A percentile compares a stretch with the other conserved stretches of the same genome.
Conservation (phyloP, 2,797 vertebrate genomes). For the Peromyscus aztecus region DNA sequence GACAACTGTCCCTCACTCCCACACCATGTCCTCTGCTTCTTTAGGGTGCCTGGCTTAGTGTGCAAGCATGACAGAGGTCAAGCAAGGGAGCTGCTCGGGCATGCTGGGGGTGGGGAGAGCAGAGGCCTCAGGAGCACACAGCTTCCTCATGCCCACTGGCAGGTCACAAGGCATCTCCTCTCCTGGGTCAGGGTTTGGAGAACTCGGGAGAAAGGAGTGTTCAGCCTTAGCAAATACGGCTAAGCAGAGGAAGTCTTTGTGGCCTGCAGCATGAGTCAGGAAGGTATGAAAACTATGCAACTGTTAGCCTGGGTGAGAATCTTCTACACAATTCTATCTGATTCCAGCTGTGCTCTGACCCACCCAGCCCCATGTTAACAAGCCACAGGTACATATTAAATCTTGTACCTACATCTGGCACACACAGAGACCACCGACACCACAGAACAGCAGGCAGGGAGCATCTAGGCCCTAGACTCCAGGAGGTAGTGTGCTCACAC, state of each 20-base stretch:
- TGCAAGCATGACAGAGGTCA: neutral
- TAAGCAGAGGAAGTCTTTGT: neutral
- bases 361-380: accelerated
- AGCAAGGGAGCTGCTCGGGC: neutral
- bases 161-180: neutral
- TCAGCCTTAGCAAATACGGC: neutral
- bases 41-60: neutral
- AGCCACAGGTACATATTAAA: neutral
- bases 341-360: too few species aligned
- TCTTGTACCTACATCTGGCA: neutral
- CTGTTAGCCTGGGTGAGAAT: neutral
- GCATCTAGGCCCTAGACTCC: neutral
- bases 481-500: neutral
- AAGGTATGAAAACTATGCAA: neutral
- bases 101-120: neutral
- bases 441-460: neutral
- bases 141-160: neutral
- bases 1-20: neutral
- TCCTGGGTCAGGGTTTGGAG: neutral
- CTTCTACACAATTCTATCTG: neutral
- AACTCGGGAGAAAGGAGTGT: neutral
- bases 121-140: neutral
- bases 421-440: neutral
- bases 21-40: accelerated
- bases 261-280: neutral